phyloP scores from a whole-genome alignment of 2,113 vertebrate genomes.

The Pithys albifrons region DNA sequence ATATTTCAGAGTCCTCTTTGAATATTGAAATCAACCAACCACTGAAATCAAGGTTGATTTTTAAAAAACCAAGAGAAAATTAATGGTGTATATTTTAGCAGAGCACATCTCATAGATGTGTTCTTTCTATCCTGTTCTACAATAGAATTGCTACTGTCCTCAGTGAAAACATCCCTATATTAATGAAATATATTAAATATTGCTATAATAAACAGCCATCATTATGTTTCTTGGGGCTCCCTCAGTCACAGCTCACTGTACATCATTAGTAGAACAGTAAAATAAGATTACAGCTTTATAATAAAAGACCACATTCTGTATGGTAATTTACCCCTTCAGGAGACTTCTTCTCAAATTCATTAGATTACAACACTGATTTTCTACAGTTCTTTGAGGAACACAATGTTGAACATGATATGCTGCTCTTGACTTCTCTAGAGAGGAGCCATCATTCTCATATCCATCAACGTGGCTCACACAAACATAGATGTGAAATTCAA shows the following conservation, averaged over 20 bases:
- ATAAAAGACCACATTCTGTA: conserved; percentile 13
- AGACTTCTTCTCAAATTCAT: conserved; percentile 23
- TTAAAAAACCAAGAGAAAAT: background rate
- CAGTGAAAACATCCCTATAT: background rate
- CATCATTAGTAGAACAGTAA: conserved; percentile 23
- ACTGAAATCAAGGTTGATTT: background rate
- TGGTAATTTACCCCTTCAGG: conserved; percentile 34
- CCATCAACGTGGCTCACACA: background rate
- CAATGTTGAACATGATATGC: background rate
- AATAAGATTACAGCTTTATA: conserved; percentile 45
- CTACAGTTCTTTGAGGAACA: conserved; percentile 27
- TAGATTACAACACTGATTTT: conserved; percentile 20
- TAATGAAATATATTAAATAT: conserved; percentile 28
- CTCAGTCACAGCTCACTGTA: background rate
- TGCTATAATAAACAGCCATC: background rate
- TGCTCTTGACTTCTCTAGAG: background rate
- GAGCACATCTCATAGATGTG: background rate
- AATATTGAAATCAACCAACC: background rate
- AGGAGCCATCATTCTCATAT: background rate
- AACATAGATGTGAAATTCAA: background rate
- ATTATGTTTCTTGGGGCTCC: conserved; percentile 12
- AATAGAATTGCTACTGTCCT: background rate
- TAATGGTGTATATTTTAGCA: background rate
- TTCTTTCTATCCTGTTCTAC: background rate
- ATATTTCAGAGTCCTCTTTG: background rate